Percentiles rank a stretch among this genome's conserved stretches.
Conservation (phyloP, 2,797 vertebrate species). For the Hippopotamyrus pictus region DNA sequence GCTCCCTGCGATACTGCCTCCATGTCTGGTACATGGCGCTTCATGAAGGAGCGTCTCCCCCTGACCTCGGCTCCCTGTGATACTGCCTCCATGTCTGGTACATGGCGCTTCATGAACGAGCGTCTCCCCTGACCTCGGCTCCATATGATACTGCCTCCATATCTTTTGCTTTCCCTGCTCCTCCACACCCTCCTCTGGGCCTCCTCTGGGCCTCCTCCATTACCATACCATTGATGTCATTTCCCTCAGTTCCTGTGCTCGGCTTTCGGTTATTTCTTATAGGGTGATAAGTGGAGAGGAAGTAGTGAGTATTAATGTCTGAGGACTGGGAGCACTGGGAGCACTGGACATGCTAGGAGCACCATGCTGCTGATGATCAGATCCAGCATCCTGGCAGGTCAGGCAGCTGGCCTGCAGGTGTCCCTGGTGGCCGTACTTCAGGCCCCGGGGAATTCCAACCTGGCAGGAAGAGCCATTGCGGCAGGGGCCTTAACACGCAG, state of each 20-base stretch:
- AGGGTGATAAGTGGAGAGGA: neutral
- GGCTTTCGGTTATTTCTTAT: neutral
- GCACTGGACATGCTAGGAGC: neutral
- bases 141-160: neutral
- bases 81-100: neutral
- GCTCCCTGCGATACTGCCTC: no score
- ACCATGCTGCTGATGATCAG: neutral
- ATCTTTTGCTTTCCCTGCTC: neutral
- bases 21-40: neutral
- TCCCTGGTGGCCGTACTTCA: neutral
- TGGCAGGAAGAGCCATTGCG: constrained; percentile 49
- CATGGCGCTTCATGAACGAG: no score
- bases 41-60: neutral
- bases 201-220: neutral
- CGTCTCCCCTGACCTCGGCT: neutral
- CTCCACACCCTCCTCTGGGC: neutral
- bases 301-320: neutral
- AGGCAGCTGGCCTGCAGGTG: neutral
- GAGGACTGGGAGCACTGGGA: neutral
- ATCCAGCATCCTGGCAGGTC: neutral
- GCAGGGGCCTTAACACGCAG: constrained; percentile 23
- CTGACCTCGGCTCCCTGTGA: neutral
- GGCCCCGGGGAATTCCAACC: constrained; percentile 16
- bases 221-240: neutral
- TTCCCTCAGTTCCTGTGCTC: neutral